Base-by-base conservation (phyloP, 1,140 invertebrate species). In the Brachionus angularis region DNA sequence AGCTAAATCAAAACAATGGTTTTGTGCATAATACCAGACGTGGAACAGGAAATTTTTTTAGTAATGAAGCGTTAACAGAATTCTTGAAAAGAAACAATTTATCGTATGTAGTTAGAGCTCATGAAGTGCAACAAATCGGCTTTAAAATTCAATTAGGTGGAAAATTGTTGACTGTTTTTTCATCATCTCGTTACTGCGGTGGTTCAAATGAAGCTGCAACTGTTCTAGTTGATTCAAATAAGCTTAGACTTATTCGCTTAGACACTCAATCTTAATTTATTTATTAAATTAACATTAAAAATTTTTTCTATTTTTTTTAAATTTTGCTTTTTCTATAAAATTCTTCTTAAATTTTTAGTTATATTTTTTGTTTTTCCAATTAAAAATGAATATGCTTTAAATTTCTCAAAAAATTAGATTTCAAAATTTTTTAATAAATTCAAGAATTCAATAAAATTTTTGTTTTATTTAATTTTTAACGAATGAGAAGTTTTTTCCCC, bases 11-110 rank as follows among this genome's bases (percentile, higher is more conserved):
- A 1, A 85, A 85, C 74, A 82, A 86, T 73, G 88, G 88, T 1
- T 89, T 89, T 82, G 85, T 85, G 1, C 78, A 79, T n/a, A 89
- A 89, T 79, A 78, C 77, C 1, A 82, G 85, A 70, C 82, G 88
- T 74, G 87, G 87, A 42, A 89, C 88, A 0, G 88, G 86, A 10
- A 86, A 88, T 77, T 84, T 88, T 72, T 89, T 89, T 77, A 87
- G 83, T 73, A 82, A 82, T 74, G 83, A 84, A 25, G 88, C 88
- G 2, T 79, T 89, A n/a, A 83, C 86, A 55, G 76, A 80, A 21
- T 89, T 89, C 79, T 79, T 89, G 25, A 77, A 81, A 14, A 77
- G 79, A 67, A 88, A 89, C 79, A 79, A 81, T 27, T 81, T 89
- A 0, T 84, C 86, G 2, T 86, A 88, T 78, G 85, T 89, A 2